These are phyloP conservation scores for Sarcophaga variegata DNA, from an alignment of 2,888 invertebrate species.

Conservation along the genomic window DNA sequence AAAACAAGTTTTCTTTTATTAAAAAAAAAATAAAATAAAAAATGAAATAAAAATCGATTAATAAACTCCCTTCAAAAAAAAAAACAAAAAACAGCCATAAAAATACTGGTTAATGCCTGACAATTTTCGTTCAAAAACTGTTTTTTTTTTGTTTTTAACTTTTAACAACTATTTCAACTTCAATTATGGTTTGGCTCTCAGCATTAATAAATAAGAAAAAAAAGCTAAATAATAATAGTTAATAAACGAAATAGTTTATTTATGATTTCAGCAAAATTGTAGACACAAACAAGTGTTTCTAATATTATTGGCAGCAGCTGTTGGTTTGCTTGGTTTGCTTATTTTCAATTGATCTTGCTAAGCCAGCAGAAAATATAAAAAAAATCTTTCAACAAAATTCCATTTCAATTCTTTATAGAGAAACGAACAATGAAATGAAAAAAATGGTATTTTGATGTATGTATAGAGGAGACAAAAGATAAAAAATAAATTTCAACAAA, in stretches of 20 bases:
- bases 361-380: slow-evolving; percentile 25
- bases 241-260: slow-evolving; percentile 61
- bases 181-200: too few species aligned
- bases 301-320: slow-evolving; percentile 41
- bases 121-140: too few species aligned
- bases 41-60: too few species aligned
- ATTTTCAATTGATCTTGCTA: slow-evolving; percentile 12
- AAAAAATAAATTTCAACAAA: too few species aligned
- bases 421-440: slow-evolving; percentile 12
- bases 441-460: slow-evolving; percentile 53
- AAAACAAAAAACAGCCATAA: too few species aligned
- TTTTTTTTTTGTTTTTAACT: too few species aligned
- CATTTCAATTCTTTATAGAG: slow-evolving; percentile 13
- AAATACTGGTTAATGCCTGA: too few species aligned
- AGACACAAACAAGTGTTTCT: slow-evolving; percentile 49
- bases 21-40: too few species aligned
- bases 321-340: background rate
- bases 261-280: slow-evolving; percentile 64
- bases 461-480: too few species aligned
- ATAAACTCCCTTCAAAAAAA: too few species aligned
- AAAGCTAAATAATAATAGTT: slow-evolving; percentile 38
- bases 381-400: slow-evolving; percentile 48
- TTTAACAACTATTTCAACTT: too few species aligned
- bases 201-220: background rate
- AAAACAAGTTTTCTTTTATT: too few species aligned